Evolutionary conservation across 2,888 invertebrate genomes (phyloP), one percentile per base, ranked within the genome.

Genomic region (Eueremaeus valkanovi): DNA sequence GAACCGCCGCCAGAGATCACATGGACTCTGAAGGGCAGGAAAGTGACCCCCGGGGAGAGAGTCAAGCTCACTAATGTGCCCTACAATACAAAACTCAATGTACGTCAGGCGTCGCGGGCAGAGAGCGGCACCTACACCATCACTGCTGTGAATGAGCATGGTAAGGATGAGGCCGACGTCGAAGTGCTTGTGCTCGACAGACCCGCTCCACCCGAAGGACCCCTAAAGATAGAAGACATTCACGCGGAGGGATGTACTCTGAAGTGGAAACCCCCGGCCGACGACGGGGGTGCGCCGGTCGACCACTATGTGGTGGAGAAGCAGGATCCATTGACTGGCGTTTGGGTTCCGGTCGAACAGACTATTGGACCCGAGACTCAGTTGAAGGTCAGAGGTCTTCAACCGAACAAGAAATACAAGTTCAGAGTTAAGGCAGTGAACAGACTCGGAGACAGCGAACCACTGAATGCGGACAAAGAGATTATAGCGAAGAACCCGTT

Each of bases 201-300:
- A 83, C 95, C 96, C 29, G 87, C 89, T 74, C 84, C 89, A 77
- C 96, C 96, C 40, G 90, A 92, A 84, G 96, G 95, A 68, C 97
- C 97, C 13, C 85, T 98, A 79, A 90, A 92, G 80, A 92, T 93
- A 6, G 87, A 88, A 3, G 92, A 93, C 82, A 89, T 94, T 16
- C 90, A 91, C 74, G 92, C 92, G 27, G 89, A 89, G 78, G 90
- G 91, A 75, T 92, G 92, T 83, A 93, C 92, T 82, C 89, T 98
- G 42, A 90, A 90, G 79, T 97, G 97, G 97, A 95, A 95, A 84
- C 87, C 93, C 73, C 96, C 96, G 0, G 89, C 90, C 82, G 95
- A 96, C 85, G 95, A 97, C 84, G 96, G 96, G 93, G 96, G 96
- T 36, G 88, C 90, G 78, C 95, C 96, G 42, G 92, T 97, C 83